A percentile compares a stretch with the other conserved stretches of the same genome.
Evolutionary conservation across 2,888 invertebrate genomes (phyloP).

Genomic region (Sisyra nigra): DNA sequence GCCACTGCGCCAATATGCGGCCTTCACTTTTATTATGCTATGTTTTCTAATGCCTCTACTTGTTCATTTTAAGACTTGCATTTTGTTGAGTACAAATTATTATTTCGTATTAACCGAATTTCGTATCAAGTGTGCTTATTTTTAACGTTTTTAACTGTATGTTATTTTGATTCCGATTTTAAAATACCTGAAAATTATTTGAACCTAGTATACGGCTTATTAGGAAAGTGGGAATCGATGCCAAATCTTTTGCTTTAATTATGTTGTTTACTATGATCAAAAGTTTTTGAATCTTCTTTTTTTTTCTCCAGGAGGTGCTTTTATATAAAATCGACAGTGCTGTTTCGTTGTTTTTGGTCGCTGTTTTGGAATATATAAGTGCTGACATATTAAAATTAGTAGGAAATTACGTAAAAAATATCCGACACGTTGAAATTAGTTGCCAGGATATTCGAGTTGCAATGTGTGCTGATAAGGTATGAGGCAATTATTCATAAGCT

Average conservation of each 20-base stretch:
- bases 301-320: constrained; percentile 54
- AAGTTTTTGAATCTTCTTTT: constrained; percentile 8
- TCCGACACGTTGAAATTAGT: constrained; percentile 80
- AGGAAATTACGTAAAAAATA: constrained; percentile 94
- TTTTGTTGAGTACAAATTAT: too few species aligned
- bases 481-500: constrained; percentile 1
- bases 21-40: too few species aligned
- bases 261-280: constrained; percentile 1
- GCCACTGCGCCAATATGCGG: too few species aligned
- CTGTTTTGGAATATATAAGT: constrained; percentile 88
- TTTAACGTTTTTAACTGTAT: too few species aligned
- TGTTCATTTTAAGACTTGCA: too few species aligned
- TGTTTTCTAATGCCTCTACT: too few species aligned
- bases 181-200: too few species aligned
- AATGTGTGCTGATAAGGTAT: constrained; percentile 94
- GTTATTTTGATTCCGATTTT: too few species aligned
- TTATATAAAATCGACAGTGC: constrained; percentile 76
- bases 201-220: too few species aligned
- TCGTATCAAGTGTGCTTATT: too few species aligned
- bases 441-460: constrained; percentile 92
- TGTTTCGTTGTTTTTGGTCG: constrained; percentile 80
- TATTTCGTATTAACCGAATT: too few species aligned
- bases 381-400: constrained; percentile 91
- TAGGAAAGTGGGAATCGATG: too few species aligned
- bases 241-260: neutral